Evolutionary conservation across 2,888 invertebrate genomes (phyloP).

Genomic region (Tetropium fuscum): DNA sequence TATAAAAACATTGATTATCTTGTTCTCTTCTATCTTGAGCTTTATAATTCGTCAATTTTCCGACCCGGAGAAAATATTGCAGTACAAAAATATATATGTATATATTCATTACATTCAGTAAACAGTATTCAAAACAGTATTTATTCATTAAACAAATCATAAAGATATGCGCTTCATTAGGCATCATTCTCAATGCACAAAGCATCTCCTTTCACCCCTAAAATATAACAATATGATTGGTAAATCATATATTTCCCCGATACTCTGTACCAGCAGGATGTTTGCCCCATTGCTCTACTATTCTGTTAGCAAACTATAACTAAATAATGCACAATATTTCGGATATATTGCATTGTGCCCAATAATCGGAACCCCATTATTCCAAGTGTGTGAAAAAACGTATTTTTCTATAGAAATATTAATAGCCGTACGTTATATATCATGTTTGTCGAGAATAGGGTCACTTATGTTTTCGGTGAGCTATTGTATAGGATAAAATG

Average conservation of each 20-base stretch:
- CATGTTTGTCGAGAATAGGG: conserved; percentile 49
- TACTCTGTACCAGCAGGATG: conserved; percentile 55
- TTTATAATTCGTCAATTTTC: too few species aligned
- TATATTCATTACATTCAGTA: too few species aligned
- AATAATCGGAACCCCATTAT: conserved; percentile 53
- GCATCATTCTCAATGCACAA: conserved; percentile 31
- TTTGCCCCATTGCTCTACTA: conserved; percentile 58
- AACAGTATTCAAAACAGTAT: too few species aligned
- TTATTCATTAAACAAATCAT: conserved; percentile 38
- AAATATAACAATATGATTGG: conserved; percentile 44
- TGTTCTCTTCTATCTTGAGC: too few species aligned
- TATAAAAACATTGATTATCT: too few species aligned
- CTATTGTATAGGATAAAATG: conserved; percentile 41
- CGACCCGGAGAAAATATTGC: too few species aligned
- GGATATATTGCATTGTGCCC: conserved; percentile 30
- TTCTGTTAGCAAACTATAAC: conserved; percentile 54
- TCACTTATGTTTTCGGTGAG: conserved; percentile 54
- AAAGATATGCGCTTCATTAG: conserved; percentile 44
- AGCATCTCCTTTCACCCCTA: conserved; percentile 41
- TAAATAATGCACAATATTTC: conserved; percentile 51
- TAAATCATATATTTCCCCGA: conserved; percentile 48
- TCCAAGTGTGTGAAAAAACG: conserved; percentile 55
- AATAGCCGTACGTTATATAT: conserved; percentile 46
- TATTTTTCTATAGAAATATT: conserved; percentile 54
- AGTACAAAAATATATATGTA: too few species aligned